A percentile compares a stretch with the other conserved stretches of the same genome.
Evolutionary conservation across 2,888 invertebrate genomes (phyloP).

Genomic region (Euspilapteryx auroguttella): DNA sequence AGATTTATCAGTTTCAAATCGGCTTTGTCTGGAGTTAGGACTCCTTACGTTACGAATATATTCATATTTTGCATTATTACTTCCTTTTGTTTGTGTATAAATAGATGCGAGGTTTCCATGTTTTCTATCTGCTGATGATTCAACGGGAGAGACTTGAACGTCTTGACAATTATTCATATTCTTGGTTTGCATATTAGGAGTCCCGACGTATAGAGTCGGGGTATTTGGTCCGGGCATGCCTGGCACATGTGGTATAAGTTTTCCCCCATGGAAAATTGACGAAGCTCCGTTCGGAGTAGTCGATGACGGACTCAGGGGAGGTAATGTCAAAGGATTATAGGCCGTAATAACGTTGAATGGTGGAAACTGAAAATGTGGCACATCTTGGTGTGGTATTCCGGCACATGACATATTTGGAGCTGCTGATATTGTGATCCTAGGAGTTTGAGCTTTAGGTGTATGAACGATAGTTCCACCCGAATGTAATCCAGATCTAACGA

Average conservation of each 20-base stretch:
- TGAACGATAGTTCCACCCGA: slow-evolving; percentile 81
- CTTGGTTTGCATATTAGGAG: slow-evolving; percentile 18
- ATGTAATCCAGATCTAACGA: slow-evolving; percentile 79
- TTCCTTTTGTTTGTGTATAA: slow-evolving; percentile 17
- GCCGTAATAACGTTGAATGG: slow-evolving; percentile 71
- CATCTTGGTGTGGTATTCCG: slow-evolving; percentile 53
- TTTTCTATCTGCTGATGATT: slow-evolving; percentile 13
- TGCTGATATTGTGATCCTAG: slow-evolving; percentile 60
- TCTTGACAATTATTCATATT: too few relatives aligned
- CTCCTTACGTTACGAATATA: slow-evolving; percentile 22
- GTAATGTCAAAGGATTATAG: slow-evolving; percentile 69
- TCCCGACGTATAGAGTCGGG: slow-evolving; percentile 38
- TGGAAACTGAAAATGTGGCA: slow-evolving; percentile 65
- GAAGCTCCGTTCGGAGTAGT: slow-evolving; percentile 58
- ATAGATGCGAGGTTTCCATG: slow-evolving; percentile 14
- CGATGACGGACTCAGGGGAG: slow-evolving; percentile 45
- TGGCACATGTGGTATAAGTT: slow-evolving; percentile 82
- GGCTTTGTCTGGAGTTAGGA: slow-evolving; percentile 17
- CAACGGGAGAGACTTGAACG: neutral
- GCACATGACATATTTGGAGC: slow-evolving; percentile 56
- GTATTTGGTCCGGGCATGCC: slow-evolving; percentile 85
- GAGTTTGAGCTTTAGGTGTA: slow-evolving; percentile 25
- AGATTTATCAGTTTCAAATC: slow-evolving; percentile 21
- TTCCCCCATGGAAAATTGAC: slow-evolving; percentile 69
- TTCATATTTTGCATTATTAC: slow-evolving; percentile 22